Evolutionary conservation across 2,113 vertebrate genomes (phyloP).

Genomic region (Toxotes jaculatrix): DNA sequence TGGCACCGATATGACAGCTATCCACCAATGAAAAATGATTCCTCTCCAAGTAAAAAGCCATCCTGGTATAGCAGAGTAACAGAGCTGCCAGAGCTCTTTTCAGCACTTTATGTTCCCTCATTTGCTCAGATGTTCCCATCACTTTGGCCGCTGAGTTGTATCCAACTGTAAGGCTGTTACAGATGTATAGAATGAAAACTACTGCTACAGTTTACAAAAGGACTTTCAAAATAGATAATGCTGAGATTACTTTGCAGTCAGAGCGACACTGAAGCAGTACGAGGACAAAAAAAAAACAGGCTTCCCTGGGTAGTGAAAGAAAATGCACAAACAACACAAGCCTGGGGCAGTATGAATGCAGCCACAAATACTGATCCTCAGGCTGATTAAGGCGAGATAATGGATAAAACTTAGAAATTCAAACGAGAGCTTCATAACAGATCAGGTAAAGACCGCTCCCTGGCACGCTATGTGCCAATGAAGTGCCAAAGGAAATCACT

Average conservation of each 20-base stretch:
- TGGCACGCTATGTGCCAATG: constrained; percentile 43
- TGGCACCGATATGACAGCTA: constrained; percentile 56
- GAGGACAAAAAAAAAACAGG: neutral
- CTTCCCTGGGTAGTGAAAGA: neutral
- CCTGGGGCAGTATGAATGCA: neutral
- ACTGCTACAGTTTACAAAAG: constrained; percentile 24
- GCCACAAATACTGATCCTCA: neutral
- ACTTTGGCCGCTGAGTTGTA: constrained; percentile 36
- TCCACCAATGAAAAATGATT: constrained; percentile 58
- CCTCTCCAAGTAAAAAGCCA: constrained; percentile 46
- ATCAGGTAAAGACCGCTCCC: constrained; percentile 30
- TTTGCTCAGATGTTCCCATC: constrained; percentile 42
- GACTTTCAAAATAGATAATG: constrained; percentile 35
- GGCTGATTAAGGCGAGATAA: neutral
- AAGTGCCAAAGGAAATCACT: constrained; percentile 72
- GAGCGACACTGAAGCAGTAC: constrained; percentile 15
- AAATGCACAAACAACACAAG: neutral
- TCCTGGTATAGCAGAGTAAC: constrained; percentile 22
- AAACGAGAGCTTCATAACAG: constrained; percentile 37
- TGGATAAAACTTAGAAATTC: constrained; percentile 21
- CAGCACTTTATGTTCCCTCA: constrained; percentile 39
- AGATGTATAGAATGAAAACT: constrained; percentile 28
- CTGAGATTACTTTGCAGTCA: constrained; percentile 17
- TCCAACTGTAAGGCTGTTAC: constrained; percentile 22
- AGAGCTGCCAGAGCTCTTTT: constrained; percentile 40